Base-by-base conservation (phyloP, 2,113 vertebrate species). In the Sisor rabdophorus region DNA sequence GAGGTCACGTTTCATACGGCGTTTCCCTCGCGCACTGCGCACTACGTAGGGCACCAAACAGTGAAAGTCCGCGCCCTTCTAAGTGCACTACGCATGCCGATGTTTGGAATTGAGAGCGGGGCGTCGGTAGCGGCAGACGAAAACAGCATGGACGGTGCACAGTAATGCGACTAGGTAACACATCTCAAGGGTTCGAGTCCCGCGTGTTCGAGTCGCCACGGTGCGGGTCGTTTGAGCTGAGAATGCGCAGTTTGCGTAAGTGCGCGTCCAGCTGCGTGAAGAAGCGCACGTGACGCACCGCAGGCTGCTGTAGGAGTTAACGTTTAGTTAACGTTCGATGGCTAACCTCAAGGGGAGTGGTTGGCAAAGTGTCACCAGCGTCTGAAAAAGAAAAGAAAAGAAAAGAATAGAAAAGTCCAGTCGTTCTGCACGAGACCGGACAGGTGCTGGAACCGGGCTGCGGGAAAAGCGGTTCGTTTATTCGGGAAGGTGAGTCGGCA, bases 401-500 rank as follows among this genome's bases (percentile, higher is more conserved):
- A 12, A 13, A 13, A 50, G 11, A 58, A 72, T 56, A 76, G 17
- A 16, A 16, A 52, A 11, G 48, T 63, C 54, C 71, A 48, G 40
- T 19, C 15, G 36, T 48, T 48, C 36, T 47, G 17, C 12, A 28
- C 9, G 11, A 30, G 7, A 11, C 47, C 30, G 54, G 15, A 28
- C 56, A 16, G 32, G 44, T 60, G 32, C 50, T 6, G 24, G 40
- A 68, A 19, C 56, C 3, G 8, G 48, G 17, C 9, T 44, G 4
- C 40, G 6, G 4, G 3, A 56, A 28, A 26, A n/a, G 7, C 71
- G 60, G 19, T 36, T 54, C 47, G 54, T 10, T 76, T 53, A 68
- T 40, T 76, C 63, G 40, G 0, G 20, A 48, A 85, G 89, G 89
- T 91, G 84, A 87, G 87, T 63, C 40, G 1, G 6, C 40, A 10